These are phyloP conservation scores for Agonopterix alstromeriana DNA, from an alignment of 2,888 invertebrate genomes.

Conservation along the genomic window DNA sequence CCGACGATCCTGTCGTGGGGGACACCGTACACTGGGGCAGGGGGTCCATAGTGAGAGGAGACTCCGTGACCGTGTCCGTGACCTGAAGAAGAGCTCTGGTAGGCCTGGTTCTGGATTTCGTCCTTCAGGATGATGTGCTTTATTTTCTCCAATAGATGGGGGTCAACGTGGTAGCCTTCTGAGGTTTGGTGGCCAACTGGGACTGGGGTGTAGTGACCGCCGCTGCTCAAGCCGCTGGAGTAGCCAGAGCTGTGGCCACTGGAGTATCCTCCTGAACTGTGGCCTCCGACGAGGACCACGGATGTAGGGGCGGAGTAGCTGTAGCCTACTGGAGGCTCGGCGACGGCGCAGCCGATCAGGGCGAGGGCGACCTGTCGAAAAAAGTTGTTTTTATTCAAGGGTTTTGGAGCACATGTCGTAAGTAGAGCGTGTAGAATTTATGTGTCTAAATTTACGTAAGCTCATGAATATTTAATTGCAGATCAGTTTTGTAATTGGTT, in stretches of 20 bases:
- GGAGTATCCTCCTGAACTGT: constrained; percentile 74
- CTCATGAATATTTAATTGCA: constrained; percentile 13
- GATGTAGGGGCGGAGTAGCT: constrained; percentile 71
- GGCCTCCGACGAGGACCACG: constrained; percentile 80
- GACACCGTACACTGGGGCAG: constrained; percentile 82
- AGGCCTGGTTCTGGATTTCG: constrained; percentile 78
- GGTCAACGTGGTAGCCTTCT: constrained; percentile 89
- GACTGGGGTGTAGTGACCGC: constrained; percentile 85
- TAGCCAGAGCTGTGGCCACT: constrained; percentile 75
- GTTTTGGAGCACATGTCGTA: not conserved
- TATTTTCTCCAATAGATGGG: constrained; percentile 87
- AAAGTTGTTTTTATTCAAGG: not conserved
- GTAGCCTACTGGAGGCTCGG: constrained; percentile 87
- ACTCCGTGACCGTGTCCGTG: constrained; percentile 69
- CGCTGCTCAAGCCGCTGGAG: constrained; percentile 71
- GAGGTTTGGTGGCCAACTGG: constrained; percentile 86
- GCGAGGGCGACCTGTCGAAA: constrained; percentile 79
- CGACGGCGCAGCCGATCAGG: constrained; percentile 84
- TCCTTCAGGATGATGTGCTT: constrained; percentile 90
- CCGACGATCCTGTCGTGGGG: constrained; percentile 84
- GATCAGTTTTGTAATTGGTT: constrained; percentile 1
- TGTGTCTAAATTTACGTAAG: constrained; percentile 7
- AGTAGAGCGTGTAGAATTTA: constrained; percentile 3
- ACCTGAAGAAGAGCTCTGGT: constrained; percentile 63
- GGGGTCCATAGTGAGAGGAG: constrained; percentile 83